Base-by-base conservation (phyloP, 2,888 invertebrate genomes). In the Scaptomyza reducta region DNA sequence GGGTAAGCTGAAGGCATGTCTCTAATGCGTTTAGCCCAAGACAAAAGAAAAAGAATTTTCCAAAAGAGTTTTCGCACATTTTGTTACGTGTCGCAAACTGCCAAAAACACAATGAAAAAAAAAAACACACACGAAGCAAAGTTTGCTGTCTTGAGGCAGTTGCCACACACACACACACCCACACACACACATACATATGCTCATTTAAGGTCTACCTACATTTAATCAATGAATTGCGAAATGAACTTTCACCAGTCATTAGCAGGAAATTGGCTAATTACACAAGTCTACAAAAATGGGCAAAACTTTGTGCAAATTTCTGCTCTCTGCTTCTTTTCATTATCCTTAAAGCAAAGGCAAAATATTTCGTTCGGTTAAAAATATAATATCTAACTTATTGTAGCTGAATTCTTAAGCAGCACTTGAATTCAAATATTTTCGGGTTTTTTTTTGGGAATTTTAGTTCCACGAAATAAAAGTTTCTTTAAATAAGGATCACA, bases 1-100 rank as follows among this genome's bases (percentile, higher is more conserved):
- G 3, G 22, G 5, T 6, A n/a, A 1, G 6, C 3, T 14, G 18
- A 27, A 33, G 49, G 50, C 57, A 35, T 70, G 44, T 25, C 60
- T 51, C 63, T 74, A 77, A 76, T 76, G 70, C 67, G 74, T 64
- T 76, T 76, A 77, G 57, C 47, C 46, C 54, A 35, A 59, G 40
- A 63, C 67, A 68, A 75, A 70, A 38, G 47, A 41, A 35, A 62
- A 46, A 57, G 3, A 9, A 16, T 40, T 16, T 70, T 75, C 70
- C 69, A 74, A 66, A 40, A 74, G 76, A 55, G 51, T 31, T 60
- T 69, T 56, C 71, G 46, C 57, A 51, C 44, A 73, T 56, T 62
- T 73, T 38, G 61, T 57, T 73, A 51, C 18, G 38, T 9, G 25
- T 25, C 22, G 49, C 35, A 25, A 71, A 60, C 51, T 55, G 65